A percentile compares a stretch with the other conserved stretches of the same genome.
Evolutionary conservation across 2,113 vertebrate genomes (phyloP).

Genomic region (Phalacrocorax brasilianus): DNA sequence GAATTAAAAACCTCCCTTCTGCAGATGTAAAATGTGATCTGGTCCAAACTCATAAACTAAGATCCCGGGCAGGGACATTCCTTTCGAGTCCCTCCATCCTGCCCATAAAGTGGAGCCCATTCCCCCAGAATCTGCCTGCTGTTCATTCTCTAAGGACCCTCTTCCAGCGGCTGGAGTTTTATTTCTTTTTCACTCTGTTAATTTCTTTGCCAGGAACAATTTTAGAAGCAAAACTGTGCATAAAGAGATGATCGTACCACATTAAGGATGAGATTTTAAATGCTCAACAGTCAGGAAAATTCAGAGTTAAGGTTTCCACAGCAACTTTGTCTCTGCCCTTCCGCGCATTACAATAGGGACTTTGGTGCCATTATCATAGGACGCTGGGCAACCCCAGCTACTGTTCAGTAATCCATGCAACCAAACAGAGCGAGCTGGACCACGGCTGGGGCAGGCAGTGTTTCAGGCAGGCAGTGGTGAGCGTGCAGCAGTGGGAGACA

Average conservation of each 20-base stretch:
- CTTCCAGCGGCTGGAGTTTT: not conserved
- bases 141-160: not conserved
- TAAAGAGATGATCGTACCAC: not conserved
- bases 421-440: not conserved
- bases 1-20: not conserved
- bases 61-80: not conserved
- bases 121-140: not conserved
- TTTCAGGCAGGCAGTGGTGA: rapidly evolving
- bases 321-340: conserved; percentile 28
- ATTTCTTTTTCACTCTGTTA: not conserved
- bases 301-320: conserved; percentile 47
- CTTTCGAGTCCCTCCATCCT: not conserved
- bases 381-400: not conserved
- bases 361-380: conserved; percentile 3
- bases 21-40: not conserved
- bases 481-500: not conserved
- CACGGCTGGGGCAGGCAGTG: rapidly evolving
- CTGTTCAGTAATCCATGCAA: not conserved
- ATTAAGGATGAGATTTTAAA: not conserved
- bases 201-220: not conserved
- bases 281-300: not conserved
- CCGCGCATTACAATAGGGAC: not conserved
- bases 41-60: not conserved
- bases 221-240: not conserved
- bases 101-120: not conserved